Evolutionary conservation across 2,888 invertebrate genomes (phyloP).

Genomic region (Stictocephala bisonia): DNA sequence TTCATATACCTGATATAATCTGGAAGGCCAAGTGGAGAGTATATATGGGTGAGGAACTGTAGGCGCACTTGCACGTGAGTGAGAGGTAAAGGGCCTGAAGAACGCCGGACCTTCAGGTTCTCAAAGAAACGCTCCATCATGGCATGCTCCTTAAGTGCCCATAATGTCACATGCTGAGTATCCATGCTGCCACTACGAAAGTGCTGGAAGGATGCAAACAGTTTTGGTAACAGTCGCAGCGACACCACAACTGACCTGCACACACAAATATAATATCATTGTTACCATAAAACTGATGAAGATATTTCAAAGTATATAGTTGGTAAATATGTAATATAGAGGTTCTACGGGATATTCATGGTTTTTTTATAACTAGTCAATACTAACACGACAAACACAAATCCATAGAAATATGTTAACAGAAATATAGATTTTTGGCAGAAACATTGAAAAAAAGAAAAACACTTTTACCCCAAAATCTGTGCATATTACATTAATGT

Average conservation of each 20-base stretch:
- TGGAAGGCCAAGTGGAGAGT: slow-evolving; percentile 90
- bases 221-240: slow-evolving; percentile 85
- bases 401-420: too few relatives aligned
- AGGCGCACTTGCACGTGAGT: slow-evolving; percentile 92
- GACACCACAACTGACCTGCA: slow-evolving; percentile 89
- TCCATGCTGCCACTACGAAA: slow-evolving; percentile 87
- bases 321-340: too few relatives aligned
- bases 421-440: too few relatives aligned
- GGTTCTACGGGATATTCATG: too few relatives aligned
- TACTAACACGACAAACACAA: too few relatives aligned
- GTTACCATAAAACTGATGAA: too few relatives aligned
- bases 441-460: too few relatives aligned
- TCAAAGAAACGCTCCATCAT: slow-evolving; percentile 95
- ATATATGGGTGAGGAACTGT: slow-evolving; percentile 92
- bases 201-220: slow-evolving; percentile 92
- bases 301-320: too few relatives aligned
- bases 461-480: too few relatives aligned
- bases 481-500: too few relatives aligned
- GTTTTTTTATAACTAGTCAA: too few relatives aligned
- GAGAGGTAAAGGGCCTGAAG: slow-evolving; percentile 67
- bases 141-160: slow-evolving; percentile 92
- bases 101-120: slow-evolving; percentile 82
- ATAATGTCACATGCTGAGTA: slow-evolving; percentile 87
- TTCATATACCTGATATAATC: slow-evolving; percentile 87
- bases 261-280: too few relatives aligned